Evolutionary conservation across 1,140 invertebrate genomes (phyloP), one percentile per base, ranked within the genome.

Genomic region (Leucophenga varia): DNA sequence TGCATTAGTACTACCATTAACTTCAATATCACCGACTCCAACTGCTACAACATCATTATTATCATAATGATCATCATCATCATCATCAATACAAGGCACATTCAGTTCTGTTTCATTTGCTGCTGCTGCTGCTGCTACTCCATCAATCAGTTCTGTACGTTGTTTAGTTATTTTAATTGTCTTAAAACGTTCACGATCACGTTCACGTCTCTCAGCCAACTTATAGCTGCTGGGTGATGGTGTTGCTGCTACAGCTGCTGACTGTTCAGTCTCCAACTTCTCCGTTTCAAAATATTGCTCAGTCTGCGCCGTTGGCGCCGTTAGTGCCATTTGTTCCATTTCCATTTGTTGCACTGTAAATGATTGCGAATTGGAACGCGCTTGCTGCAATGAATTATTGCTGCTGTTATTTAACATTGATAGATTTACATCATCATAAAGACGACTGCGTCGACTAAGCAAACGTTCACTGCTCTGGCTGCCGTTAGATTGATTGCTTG

Each of bases 101-200:
- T 53, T 48, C 22, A 44, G 21, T 32, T 22, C 36, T 9, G 37
- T 50, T 48, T 50, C 8, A 55, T 49, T 31, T 57, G 48, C 30
- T 41, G 44, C 49, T 57, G 13, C 8, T 37, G n/a, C n/a, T n/a
- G n/a, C 17, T 17, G 39, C 38, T 21, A 10, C 37, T 19, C 14
- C 49, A 17, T 54, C 38, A 25, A 7, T 30, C 2, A 51, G 53
- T 38, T 37, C 60, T 59, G 57, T 25, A 54, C 64, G 35, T 31
- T 20, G 14, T 39, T 60, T 68, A 5, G 57, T 59, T 13, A 74
- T 68, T 56, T 72, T 70, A 19, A 74, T 74, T 18, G 72, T 74
- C 50, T 72, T 74, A 30, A 74, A 74, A n/a, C 72, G 72, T 32
- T 74, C 72, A 5, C 68, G 63, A 50, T 74, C 69, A 9, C 69